A percentile compares a stretch with the other conserved stretches of the same genome.
These are phyloP conservation scores for Trissolcus japonicus DNA, from an alignment of 2,888 invertebrate genomes.

Conservation along the genomic window DNA sequence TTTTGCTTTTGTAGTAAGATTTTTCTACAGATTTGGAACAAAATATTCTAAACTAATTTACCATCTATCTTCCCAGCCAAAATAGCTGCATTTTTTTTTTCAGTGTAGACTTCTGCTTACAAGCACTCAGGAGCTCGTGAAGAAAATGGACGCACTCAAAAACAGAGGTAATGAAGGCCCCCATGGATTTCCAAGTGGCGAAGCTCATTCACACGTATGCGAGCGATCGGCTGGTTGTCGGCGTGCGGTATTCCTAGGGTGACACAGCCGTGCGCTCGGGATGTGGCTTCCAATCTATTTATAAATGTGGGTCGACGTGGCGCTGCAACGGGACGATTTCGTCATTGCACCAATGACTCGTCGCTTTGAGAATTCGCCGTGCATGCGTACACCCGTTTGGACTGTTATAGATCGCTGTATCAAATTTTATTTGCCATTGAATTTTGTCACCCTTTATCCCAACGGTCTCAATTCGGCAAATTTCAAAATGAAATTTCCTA, in stretches of 20 bases:
- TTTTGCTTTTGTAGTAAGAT: too few species aligned
- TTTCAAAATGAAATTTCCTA: too few species aligned
- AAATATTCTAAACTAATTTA: too few species aligned
- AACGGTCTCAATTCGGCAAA: too few species aligned
- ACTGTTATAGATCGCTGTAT: slow-evolving; percentile 2
- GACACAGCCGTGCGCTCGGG: slow-evolving; percentile 55
- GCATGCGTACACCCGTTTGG: slow-evolving; percentile 28
- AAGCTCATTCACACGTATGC: slow-evolving; percentile 50
- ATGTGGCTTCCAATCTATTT: slow-evolving; percentile 54
- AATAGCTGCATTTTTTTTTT: too few species aligned
- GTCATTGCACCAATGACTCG: slow-evolving; percentile 55
- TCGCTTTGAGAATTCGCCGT: slow-evolving; percentile 50
- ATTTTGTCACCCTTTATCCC: too few species aligned
- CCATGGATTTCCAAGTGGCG: slow-evolving; percentile 37
- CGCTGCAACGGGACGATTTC: slow-evolving; percentile 56
- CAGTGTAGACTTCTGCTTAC: slow-evolving; percentile 23
- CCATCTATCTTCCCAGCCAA: too few species aligned
- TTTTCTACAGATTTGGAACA: too few species aligned
- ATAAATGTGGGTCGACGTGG: slow-evolving; percentile 56
- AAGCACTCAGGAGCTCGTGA: slow-evolving; percentile 22
- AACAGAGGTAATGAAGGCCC: slow-evolving; percentile 26
- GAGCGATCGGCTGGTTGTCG: slow-evolving; percentile 42
- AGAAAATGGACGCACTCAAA: slow-evolving; percentile 35
- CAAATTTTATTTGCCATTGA: too few species aligned
- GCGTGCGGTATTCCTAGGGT: slow-evolving; percentile 51